Percentiles rank a stretch among this genome's conserved stretches.
phyloP scores from a whole-genome alignment of 2,888 invertebrate species.

The Xanthia icteritia region DNA sequence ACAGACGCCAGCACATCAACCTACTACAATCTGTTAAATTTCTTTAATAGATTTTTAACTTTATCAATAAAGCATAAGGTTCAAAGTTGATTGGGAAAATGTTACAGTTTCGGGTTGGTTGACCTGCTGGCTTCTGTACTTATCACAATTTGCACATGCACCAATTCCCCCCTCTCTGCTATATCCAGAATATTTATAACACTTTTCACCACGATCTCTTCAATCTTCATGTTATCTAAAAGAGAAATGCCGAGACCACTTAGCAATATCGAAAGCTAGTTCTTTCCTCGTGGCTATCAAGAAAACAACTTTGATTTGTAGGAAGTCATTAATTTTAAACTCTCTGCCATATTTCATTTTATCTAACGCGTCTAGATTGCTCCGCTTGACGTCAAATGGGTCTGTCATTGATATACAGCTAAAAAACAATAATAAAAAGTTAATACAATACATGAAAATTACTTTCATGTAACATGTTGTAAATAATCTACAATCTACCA shows the following conservation, averaged over 20 bases:
- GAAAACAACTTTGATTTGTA: slow-evolving; percentile 47
- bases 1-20: too few species aligned
- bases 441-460: slow-evolving; percentile 9
- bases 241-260: not conserved
- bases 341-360: slow-evolving; percentile 28
- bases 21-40: too few species aligned
- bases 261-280: slow-evolving; percentile 1
- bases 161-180: not conserved
- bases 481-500: not conserved
- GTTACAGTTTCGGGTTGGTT: too few species aligned
- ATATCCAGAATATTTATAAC: slow-evolving; percentile 3
- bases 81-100: too few species aligned
- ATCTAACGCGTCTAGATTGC: slow-evolving; percentile 10
- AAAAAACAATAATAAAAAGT: slow-evolving; percentile 10
- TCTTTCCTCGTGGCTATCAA: slow-evolving; percentile 12
- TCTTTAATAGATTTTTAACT: too few species aligned
- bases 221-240: slow-evolving; percentile 6
- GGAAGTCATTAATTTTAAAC: slow-evolving; percentile 29
- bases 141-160: not conserved
- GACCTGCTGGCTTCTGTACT: too few species aligned
- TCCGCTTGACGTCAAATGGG: slow-evolving; percentile 40
- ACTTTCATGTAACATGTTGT: slow-evolving; percentile 12
- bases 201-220: not conserved
- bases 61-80: too few species aligned
- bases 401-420: slow-evolving; percentile 19